Conservation (phyloP, 2,797 vertebrate genomes). For the Mus spretus region DNA sequence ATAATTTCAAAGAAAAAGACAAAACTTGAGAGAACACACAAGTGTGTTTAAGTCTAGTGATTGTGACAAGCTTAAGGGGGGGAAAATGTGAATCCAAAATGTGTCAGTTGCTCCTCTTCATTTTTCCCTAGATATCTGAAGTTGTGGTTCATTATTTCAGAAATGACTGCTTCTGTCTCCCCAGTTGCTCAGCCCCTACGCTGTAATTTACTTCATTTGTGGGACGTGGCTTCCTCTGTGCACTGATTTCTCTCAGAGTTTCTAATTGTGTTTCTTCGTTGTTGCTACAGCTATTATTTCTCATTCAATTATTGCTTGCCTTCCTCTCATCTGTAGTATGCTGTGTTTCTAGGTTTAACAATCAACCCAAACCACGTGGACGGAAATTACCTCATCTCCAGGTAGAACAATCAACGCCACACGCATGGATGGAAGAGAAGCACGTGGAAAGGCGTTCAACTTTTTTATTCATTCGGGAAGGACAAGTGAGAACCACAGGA, state of each 20-base stretch:
- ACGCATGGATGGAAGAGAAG: background rate
- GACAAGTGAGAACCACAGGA: background rate
- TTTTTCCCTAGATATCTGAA: constrained; percentile 52
- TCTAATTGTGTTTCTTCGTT: constrained; percentile 56
- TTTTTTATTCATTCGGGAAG: background rate
- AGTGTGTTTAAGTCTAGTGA: constrained; percentile 58
- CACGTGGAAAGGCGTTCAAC: background rate
- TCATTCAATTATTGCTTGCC: constrained; percentile 21
- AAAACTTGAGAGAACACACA: background rate
- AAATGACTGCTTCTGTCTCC: constrained; percentile 48
- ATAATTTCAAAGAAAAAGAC: constrained; percentile 57
- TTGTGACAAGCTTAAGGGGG: constrained; percentile 52
- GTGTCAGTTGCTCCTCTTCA: background rate
- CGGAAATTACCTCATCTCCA: background rate
- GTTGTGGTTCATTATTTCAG: constrained; percentile 63
- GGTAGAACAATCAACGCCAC: background rate
- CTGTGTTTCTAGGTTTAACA: background rate
- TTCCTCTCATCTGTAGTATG: constrained; percentile 24
- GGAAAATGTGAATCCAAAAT: constrained; percentile 46
- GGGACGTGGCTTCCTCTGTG: constrained; percentile 7
- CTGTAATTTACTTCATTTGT: constrained; percentile 47
- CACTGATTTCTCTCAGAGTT: constrained; percentile 62
- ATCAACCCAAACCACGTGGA: background rate
- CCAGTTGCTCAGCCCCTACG: constrained; percentile 20
- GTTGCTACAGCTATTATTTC: constrained; percentile 13